Evolutionary conservation across 1,140 invertebrate genomes (phyloP).

Genomic region (Ephestia elutella): DNA sequence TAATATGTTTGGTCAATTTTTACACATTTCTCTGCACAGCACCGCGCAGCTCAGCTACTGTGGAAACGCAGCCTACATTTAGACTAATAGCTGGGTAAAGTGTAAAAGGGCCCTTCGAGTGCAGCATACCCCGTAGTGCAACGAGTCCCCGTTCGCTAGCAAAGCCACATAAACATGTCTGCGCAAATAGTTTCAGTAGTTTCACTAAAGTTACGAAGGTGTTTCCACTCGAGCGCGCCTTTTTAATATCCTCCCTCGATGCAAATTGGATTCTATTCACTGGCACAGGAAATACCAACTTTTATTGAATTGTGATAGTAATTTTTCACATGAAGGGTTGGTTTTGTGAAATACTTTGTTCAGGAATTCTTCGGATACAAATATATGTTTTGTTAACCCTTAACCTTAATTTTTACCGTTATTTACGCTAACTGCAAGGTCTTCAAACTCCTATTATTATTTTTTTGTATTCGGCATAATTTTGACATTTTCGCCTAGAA

Average conservation of each 20-base stretch:
- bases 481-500: too few relatives aligned
- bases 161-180: not conserved
- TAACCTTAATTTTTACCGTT: too few relatives aligned
- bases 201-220: not conserved
- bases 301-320: not conserved
- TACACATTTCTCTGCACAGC: too few relatives aligned
- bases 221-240: not conserved
- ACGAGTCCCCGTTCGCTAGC: not conserved
- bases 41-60: too few relatives aligned
- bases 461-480: too few relatives aligned
- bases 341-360: not conserved
- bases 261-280: not conserved
- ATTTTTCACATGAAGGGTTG: slow-evolving; percentile 1
- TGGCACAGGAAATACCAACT: not conserved
- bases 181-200: not conserved
- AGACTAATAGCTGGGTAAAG: too few relatives aligned
- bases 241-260: not conserved
- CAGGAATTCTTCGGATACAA: not conserved
- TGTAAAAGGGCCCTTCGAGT: too few relatives aligned
- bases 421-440: too few relatives aligned
- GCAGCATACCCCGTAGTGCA: not conserved
- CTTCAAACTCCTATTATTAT: too few relatives aligned
- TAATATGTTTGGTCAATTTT: too few relatives aligned
- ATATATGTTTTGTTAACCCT: not conserved
- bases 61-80: too few relatives aligned